A percentile compares a stretch with the other conserved stretches of the same genome.
Conservation (phyloP, 2,888 invertebrate species). For the Mesorhabditis belari region DNA sequence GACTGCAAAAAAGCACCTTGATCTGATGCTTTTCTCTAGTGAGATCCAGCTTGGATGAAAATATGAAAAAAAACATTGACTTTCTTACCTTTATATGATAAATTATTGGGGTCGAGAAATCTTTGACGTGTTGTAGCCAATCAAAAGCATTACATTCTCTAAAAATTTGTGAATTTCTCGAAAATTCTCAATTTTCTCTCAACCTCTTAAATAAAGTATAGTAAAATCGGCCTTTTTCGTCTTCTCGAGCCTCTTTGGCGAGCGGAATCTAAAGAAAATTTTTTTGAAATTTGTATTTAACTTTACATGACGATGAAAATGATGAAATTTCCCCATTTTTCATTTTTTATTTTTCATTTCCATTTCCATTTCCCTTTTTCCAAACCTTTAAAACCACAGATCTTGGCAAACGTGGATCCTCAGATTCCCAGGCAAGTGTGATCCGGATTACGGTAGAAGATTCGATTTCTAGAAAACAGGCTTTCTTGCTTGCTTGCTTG, state of each 20-base stretch:
- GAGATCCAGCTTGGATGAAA: too few relatives aligned
- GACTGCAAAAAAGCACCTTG: too few relatives aligned
- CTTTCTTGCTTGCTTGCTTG: background rate
- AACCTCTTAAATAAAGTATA: slow-evolving; percentile 38
- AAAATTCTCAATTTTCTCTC: too few relatives aligned
- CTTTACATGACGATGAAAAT: too few relatives aligned
- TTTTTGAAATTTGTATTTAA: too few relatives aligned
- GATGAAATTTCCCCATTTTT: too few relatives aligned
- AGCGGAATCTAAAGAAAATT: slow-evolving; percentile 24
- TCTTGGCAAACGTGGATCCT: slow-evolving; percentile 31
- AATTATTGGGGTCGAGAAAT: slow-evolving; percentile 35
- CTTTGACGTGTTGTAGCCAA: slow-evolving; percentile 40
- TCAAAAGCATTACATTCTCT: slow-evolving; percentile 48
- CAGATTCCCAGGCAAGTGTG: slow-evolving; percentile 44
- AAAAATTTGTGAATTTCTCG: background rate
- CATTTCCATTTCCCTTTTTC: too few relatives aligned
- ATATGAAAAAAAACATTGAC: background rate
- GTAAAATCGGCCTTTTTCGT: slow-evolving; percentile 37
- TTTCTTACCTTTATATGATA: slow-evolving; percentile 35
- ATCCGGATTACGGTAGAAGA: slow-evolving; percentile 38
- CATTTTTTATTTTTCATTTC: too few relatives aligned
- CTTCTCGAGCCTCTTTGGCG: slow-evolving; percentile 24
- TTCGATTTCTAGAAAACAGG: background rate
- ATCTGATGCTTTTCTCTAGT: too few relatives aligned
- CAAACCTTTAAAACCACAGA: slow-evolving; percentile 40